A percentile compares a stretch with the other conserved stretches of the same genome.
Conservation (phyloP, 2,113 vertebrate species). For the Istiophorus platypterus region DNA sequence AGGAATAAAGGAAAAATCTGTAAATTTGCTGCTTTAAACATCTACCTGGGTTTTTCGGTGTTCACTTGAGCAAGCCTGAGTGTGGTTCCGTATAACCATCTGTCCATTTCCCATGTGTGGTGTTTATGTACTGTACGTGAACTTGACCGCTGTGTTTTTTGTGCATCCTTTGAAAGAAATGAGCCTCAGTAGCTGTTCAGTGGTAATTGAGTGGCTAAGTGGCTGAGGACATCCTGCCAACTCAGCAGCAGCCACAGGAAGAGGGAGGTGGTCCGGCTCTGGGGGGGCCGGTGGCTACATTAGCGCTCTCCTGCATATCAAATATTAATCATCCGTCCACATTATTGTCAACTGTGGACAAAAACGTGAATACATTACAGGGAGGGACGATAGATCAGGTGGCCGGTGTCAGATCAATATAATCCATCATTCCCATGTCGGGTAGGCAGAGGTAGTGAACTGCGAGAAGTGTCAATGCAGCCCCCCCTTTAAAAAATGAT, state of each 20-base stretch:
- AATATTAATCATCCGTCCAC: slow-evolving; percentile 74
- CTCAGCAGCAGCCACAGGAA: slow-evolving; percentile 71
- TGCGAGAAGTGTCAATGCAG: slow-evolving; percentile 4
- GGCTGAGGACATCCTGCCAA: slow-evolving; percentile 67
- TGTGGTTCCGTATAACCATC: background rate
- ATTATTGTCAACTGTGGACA: slow-evolving; percentile 57
- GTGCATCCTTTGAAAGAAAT: slow-evolving; percentile 1
- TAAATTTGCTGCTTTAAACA: background rate
- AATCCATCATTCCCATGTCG: slow-evolving; percentile 3
- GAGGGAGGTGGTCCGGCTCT: slow-evolving; percentile 51
- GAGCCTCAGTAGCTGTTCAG: slow-evolving; percentile 29
- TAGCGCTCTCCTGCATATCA: slow-evolving; percentile 60
- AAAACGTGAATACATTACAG: slow-evolving; percentile 53
- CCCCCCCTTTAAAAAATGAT: background rate
- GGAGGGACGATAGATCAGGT: slow-evolving; percentile 29
- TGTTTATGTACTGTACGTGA: background rate
- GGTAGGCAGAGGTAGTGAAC: background rate
- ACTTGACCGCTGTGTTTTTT: slow-evolving; percentile 17
- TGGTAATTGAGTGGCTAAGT: slow-evolving; percentile 65
- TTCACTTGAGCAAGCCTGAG: background rate
- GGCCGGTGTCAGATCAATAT: slow-evolving; percentile 5
- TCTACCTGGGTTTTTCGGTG: background rate
- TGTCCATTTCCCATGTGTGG: background rate
- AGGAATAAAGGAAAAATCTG: background rate
- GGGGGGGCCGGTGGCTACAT: slow-evolving; percentile 45